A percentile compares a stretch with the other conserved stretches of the same genome.
Evolutionary conservation across 2,113 vertebrate species (phyloP).

Genomic region (Phyllopteryx taeniolatus): DNA sequence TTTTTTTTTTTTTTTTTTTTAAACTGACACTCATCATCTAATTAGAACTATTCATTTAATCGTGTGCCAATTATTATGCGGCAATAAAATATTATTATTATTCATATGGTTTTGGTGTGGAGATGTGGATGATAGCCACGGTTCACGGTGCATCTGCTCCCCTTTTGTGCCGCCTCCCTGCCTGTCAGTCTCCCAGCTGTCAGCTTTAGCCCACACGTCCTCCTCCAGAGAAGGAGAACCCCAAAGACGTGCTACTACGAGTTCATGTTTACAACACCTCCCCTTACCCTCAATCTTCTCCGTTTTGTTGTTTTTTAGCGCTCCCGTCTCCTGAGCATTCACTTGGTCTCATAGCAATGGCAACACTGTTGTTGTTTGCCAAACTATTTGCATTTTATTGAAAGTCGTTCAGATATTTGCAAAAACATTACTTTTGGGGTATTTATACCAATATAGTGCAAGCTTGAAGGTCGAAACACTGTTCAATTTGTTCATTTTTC

Average conservation of each 20-base stretch:
- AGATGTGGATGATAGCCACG: slow-evolving; percentile 41
- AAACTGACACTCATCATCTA: not conserved
- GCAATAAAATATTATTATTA: not conserved
- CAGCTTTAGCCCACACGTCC: slow-evolving; percentile 48
- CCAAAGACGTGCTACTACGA: slow-evolving; percentile 3
- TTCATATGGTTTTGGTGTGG: not conserved
- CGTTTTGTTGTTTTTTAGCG: not conserved
- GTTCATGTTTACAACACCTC: not conserved
- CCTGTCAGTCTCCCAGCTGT: slow-evolving; percentile 73
- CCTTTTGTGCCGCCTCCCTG: slow-evolving; percentile 71
- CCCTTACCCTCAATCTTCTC: not conserved
- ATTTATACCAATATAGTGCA: not conserved
- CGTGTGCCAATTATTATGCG: too few species aligned
- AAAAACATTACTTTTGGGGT: not conserved
- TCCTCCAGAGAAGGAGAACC: not conserved
- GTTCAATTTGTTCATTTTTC: not conserved
- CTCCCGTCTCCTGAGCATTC: not conserved
- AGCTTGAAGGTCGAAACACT: not conserved
- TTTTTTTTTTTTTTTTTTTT: too few species aligned
- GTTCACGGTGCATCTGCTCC: slow-evolving; percentile 71
- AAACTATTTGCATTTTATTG: not conserved
- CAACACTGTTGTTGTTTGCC: not conserved
- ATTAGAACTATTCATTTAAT: not conserved
- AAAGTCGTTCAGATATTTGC: not conserved
- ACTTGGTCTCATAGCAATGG: not conserved